Evolutionary conservation across 2,888 invertebrate genomes (phyloP).

Genomic region (Spilarctia lutea): DNA sequence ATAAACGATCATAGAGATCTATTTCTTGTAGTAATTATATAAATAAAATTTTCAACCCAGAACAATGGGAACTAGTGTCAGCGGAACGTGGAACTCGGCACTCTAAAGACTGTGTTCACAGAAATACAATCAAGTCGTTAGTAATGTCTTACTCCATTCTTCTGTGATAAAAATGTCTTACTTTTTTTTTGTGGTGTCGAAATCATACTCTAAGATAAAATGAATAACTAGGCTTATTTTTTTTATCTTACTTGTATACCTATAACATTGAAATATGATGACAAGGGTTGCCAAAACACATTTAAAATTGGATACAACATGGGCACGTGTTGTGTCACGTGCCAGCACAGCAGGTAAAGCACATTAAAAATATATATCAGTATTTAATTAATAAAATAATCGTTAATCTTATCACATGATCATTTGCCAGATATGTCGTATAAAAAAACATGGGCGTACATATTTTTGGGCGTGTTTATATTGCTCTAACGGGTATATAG

Average conservation of each 20-base stretch:
- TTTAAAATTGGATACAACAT: neutral
- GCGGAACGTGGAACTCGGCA: no score
- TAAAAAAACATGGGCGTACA: neutral
- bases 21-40: neutral
- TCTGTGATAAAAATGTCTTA: no score
- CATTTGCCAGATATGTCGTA: neutral
- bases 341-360: neutral
- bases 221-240: no score
- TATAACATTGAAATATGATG: neutral
- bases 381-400: neutral
- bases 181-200: no score
- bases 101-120: no score
- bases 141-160: no score
- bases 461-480: neutral
- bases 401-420: neutral
- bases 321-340: neutral
- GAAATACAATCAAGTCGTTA: no score
- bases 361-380: neutral
- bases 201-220: no score
- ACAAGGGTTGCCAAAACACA: neutral
- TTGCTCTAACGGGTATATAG: slow-evolving; percentile 1
- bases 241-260: neutral
- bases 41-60: neutral
- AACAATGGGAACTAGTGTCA: neutral
- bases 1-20: neutral